These are phyloP conservation scores for Rhabditoides inermis DNA, from an alignment of 2,888 invertebrate genomes.

Conservation along the genomic window DNA sequence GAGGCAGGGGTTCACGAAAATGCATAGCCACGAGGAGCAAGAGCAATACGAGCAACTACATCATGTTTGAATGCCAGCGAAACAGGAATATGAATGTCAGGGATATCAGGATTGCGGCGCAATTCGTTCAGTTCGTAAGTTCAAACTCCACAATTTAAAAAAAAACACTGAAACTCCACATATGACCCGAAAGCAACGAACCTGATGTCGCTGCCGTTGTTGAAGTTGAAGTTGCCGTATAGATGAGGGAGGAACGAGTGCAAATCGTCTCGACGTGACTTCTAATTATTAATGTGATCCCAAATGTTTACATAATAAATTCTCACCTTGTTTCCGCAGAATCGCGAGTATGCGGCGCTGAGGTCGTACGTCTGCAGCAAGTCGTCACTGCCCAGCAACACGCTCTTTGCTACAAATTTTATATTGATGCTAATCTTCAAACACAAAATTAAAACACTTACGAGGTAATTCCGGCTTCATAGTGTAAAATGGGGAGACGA, in stretches of 20 bases:
- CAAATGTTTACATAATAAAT: neutral
- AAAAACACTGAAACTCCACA: no score
- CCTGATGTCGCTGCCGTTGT: constrained; percentile 21
- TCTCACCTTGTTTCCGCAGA: constrained; percentile 15
- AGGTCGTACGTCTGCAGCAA: constrained; percentile 28
- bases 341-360: constrained; percentile 15
- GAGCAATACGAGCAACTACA: no score
- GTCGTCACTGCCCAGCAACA: constrained; percentile 28
- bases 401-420: constrained; percentile 19
- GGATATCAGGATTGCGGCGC: no score
- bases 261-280: constrained; percentile 21
- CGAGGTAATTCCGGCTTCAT: constrained; percentile 27
- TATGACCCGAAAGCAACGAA: neutral
- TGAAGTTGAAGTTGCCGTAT: constrained; percentile 32
- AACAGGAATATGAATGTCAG: no score
- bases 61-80: no score
- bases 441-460: constrained; percentile 8
- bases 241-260: constrained; percentile 35
- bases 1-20: no score
- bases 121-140: no score
- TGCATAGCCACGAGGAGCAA: no score
- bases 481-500: constrained; percentile 26
- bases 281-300: neutral
- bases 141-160: no score
- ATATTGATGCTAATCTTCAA: neutral